Base-by-base conservation (phyloP, 2,888 invertebrate species). In the Mesorhabditis sp. region DNA sequence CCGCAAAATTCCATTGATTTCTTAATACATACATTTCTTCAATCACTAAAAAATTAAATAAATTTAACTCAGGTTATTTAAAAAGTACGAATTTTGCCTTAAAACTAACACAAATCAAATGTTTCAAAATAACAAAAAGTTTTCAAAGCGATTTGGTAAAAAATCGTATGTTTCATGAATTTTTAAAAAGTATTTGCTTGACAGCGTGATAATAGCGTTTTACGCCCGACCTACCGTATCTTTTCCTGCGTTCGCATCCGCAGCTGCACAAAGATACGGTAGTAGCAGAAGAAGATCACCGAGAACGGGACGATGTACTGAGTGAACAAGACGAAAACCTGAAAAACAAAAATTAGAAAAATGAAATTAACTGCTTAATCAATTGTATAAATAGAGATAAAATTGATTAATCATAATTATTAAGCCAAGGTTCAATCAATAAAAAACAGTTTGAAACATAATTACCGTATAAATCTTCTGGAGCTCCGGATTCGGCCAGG, bases 261-360 rank as follows among this genome's bases (percentile, higher is more conserved):
- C 5, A 71, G 64, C 42, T 64, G 62, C 5, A 50, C 45, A 62
- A 71, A 71, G 15, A 71, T 67, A 58, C 68, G 50, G 45, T 43
- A 71, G 61, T 71, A 71, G 66, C 71, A 71, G 42, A 68, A 66
- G 65, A 65, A 65, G 61, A 71, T 71, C 7, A 71, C 65, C 7
- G 42, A 28, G 13, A 70, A 68, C 4, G 71, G 71, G 4, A 68
- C 61, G 62, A 71, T 13, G 42, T 68, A 71, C 45, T 71, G 71
- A 13, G 41, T 45, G 10, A 61, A 7, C 43, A 71, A 15, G 10
- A 71, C 71, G 50, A 71, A 71, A 4, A 71, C 43, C 5, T 4
- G 5, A 62, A 7, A 28, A 64, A 64, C 3, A 10, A 3, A 13
- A 10, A 43, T 13, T 42, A 10, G 3, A 45, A 3, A 3, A 45